Percentiles rank a stretch among this genome's conserved stretches.
phyloP scores from a whole-genome alignment of 2,797 vertebrate species.

The Stomatorhinus walkeri region DNA sequence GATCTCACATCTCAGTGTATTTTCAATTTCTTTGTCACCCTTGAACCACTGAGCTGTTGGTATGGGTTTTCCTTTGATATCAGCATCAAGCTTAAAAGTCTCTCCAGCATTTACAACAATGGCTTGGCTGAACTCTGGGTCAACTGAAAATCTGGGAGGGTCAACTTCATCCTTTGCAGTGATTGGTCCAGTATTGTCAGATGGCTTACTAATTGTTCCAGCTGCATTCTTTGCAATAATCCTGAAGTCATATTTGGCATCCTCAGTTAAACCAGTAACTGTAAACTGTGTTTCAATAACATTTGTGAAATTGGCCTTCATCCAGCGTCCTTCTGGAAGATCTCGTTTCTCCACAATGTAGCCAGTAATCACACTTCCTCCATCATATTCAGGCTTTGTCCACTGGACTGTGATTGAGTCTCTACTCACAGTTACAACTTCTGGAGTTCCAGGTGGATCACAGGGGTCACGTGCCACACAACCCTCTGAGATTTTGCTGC shows the following conservation, averaged over 20 bases:
- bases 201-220: slow-evolving; percentile 87
- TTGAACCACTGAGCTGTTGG: slow-evolving; percentile 90
- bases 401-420: slow-evolving; percentile 84
- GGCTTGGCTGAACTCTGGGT: slow-evolving; percentile 86
- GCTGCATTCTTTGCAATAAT: slow-evolving; percentile 96
- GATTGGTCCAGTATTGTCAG: slow-evolving; percentile 93
- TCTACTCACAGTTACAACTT: slow-evolving; percentile 83
- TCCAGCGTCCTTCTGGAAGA: slow-evolving; percentile 94
- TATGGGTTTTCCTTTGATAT: slow-evolving; percentile 85
- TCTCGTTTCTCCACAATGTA: slow-evolving; percentile 95
- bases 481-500: slow-evolving; percentile 93
- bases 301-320: slow-evolving; percentile 94
- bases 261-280: slow-evolving; percentile 85
- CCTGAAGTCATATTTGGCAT: slow-evolving; percentile 93
- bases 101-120: slow-evolving; percentile 86
- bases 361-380: slow-evolving; percentile 90
- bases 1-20: slow-evolving; percentile 79
- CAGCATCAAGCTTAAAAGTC: slow-evolving; percentile 87
- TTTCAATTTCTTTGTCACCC: slow-evolving; percentile 82
- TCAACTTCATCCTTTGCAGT: slow-evolving; percentile 86
- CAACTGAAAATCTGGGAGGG: slow-evolving; percentile 88
- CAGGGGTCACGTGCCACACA: slow-evolving; percentile 89
- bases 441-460: slow-evolving; percentile 89
- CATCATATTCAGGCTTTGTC: slow-evolving; percentile 95
- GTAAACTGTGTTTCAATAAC: slow-evolving; percentile 92